Evolutionary conservation across 2,797 vertebrate genomes (phyloP).

Genomic region (Sus cebifrons): DNA sequence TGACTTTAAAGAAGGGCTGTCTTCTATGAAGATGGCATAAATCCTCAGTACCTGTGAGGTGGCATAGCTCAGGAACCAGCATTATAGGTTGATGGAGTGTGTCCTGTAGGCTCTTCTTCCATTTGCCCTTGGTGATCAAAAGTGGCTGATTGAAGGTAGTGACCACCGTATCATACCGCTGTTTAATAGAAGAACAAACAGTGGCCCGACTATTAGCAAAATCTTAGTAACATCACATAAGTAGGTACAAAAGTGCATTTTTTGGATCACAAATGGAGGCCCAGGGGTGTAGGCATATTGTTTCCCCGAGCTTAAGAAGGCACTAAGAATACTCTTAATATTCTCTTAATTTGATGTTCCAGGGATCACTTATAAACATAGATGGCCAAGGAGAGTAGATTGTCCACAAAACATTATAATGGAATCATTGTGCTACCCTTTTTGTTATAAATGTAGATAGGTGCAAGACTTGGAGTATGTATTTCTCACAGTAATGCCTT

Average conservation of each 20-base stretch:
- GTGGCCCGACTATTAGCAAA: background rate
- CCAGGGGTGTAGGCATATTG: background rate
- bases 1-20: background rate
- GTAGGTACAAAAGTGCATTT: background rate
- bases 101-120: constrained; percentile 83
- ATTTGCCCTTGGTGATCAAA: constrained; percentile 93
- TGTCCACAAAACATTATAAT: background rate
- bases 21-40: background rate
- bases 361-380: background rate
- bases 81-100: constrained; percentile 89
- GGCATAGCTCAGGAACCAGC: constrained; percentile 96
- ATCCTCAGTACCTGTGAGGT: constrained; percentile 91
- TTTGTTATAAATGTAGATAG: background rate
- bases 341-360: background rate
- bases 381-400: background rate
- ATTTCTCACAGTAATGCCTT: background rate
- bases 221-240: background rate
- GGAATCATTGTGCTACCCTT: background rate
- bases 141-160: constrained; percentile 92
- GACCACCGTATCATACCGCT: constrained; percentile 94
- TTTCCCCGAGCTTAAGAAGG: background rate
- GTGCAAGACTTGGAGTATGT: background rate
- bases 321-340: background rate
- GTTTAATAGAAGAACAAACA: constrained; percentile 64
- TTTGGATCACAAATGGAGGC: background rate